Evolutionary conservation across 2,888 invertebrate genomes (phyloP).

Genomic region (Tuberolachnus salignus): DNA sequence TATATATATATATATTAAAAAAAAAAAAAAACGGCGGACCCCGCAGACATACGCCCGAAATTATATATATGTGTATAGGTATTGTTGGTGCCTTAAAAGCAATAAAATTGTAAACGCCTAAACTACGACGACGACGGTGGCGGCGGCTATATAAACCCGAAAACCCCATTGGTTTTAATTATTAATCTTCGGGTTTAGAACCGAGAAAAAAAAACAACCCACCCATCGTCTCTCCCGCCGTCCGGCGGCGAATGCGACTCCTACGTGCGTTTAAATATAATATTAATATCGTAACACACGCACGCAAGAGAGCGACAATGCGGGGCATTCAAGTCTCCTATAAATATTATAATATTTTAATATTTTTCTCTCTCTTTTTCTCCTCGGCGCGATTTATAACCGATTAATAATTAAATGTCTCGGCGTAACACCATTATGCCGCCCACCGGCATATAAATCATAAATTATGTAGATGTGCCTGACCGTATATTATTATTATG

Average conservation of each 20-base stretch:
- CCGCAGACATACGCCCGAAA: conserved; percentile 10
- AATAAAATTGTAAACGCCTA: conserved; percentile 48
- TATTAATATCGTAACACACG: conserved; percentile 1
- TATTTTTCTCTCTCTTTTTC: conserved; percentile 7
- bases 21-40: not conserved
- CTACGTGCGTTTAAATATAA: conserved; percentile 26
- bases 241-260: not conserved
- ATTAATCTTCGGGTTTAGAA: conserved; percentile 28
- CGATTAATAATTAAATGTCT: conserved; percentile 54
- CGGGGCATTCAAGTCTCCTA: conserved; percentile 52
- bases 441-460: conserved; percentile 54
- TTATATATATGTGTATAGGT: conserved; percentile 24
- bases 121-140: not conserved
- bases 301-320: conserved; percentile 21
- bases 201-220: conserved; percentile 14
- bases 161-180: conserved; percentile 51
- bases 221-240: not conserved
- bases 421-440: conserved; percentile 34
- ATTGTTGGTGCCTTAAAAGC: conserved; percentile 1
- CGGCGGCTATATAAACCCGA: conserved; percentile 41
- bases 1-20: too few species aligned
- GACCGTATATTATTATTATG: conserved; percentile 6
- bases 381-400: conserved; percentile 34
- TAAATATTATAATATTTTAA: too few species aligned
- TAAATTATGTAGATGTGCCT: conserved; percentile 53